phyloP scores from a whole-genome alignment of 2,797 vertebrate species.

The Caiman crocodilus region DNA sequence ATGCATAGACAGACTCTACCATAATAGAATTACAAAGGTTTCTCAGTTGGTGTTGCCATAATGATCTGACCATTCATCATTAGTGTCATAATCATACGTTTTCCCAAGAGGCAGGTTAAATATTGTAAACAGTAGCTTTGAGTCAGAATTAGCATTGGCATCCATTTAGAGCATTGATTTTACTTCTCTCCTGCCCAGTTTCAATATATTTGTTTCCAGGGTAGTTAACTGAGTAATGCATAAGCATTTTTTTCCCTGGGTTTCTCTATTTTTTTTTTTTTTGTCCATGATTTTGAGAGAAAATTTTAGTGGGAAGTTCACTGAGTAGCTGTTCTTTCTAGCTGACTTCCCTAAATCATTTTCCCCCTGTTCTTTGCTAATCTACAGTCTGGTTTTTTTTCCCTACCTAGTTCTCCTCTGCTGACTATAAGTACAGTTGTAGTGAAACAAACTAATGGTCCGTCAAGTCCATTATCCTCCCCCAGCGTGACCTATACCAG shows the following conservation, averaged over 20 bases:
- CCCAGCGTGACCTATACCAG: background rate
- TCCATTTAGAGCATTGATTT: slow-evolving; percentile 55
- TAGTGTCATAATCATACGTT: slow-evolving; percentile 49
- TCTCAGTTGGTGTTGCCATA: background rate
- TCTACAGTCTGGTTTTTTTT: background rate
- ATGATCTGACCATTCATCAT: slow-evolving; percentile 17
- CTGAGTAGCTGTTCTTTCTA: background rate
- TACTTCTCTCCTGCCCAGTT: background rate
- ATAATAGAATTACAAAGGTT: background rate
- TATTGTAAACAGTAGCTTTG: slow-evolving; percentile 48
- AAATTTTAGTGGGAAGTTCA: background rate
- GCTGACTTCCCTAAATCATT: background rate
- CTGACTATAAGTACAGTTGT: background rate
- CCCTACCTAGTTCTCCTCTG: background rate
- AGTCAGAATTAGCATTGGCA: slow-evolving; percentile 49
- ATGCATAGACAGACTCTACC: background rate
- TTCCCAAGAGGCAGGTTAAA: slow-evolving; percentile 47
- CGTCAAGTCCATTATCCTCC: background rate
- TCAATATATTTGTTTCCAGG: slow-evolving; percentile 46
- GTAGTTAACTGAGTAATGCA: slow-evolving; percentile 1
- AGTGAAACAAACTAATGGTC: background rate
- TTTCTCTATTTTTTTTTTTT: background rate
- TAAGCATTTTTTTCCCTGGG: background rate
- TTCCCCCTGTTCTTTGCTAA: background rate
- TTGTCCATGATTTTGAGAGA: background rate